Conservation (phyloP, 2,113 vertebrate genomes). For the Scomber colias region DNA sequence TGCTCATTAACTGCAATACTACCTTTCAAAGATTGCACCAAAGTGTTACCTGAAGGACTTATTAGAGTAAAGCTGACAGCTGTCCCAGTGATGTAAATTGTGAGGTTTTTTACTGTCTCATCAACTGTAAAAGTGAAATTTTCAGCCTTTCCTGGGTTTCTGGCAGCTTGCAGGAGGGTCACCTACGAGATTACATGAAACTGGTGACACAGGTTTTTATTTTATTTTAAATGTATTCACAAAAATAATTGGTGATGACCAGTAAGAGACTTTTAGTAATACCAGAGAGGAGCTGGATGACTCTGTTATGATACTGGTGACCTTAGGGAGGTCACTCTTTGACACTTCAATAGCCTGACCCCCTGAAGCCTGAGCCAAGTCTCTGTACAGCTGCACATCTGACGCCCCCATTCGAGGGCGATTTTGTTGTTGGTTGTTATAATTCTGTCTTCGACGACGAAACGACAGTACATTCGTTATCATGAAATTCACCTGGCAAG, state of each 20-base stretch:
- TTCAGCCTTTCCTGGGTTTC: conserved; percentile 55
- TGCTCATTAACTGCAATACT: too few species aligned
- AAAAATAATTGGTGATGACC: not conserved
- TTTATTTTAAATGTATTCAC: not conserved
- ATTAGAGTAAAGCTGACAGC: conserved; percentile 51
- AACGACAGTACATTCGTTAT: conserved; percentile 35
- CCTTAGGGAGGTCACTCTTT: conserved; percentile 47
- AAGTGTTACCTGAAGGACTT: conserved; percentile 66
- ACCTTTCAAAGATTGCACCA: too few species aligned
- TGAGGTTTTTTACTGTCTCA: conserved; percentile 45
- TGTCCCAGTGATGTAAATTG: conserved; percentile 69
- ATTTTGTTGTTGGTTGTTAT: too few species aligned
- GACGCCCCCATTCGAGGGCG: not conserved
- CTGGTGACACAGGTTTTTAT: not conserved
- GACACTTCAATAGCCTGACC: conserved; percentile 69
- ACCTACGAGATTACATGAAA: conserved; percentile 57
- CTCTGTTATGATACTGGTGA: conserved; percentile 61
- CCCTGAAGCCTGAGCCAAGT: conserved; percentile 76
- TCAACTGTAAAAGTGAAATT: conserved; percentile 70
- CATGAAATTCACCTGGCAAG: conserved; percentile 75
- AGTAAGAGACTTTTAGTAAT: not conserved
- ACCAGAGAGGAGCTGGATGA: conserved; percentile 67
- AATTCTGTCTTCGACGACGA: conserved; percentile 26
- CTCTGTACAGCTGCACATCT: conserved; percentile 68
- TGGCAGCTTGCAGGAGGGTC: conserved; percentile 66